Conservation (phyloP, 2,888 invertebrate species). For the Dolichomitus sp. region DNA sequence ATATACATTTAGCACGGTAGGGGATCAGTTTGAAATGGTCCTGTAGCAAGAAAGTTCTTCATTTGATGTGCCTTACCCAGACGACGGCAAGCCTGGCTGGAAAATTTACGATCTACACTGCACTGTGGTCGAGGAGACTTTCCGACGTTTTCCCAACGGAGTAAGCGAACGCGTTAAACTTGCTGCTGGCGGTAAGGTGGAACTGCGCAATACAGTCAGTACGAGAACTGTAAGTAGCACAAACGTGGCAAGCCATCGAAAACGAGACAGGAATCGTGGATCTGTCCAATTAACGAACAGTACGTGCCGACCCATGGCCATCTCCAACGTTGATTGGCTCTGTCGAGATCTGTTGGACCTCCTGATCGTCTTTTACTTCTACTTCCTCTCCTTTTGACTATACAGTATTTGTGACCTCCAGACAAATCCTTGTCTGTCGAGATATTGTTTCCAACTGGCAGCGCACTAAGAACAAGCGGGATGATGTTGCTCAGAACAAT, state of each 20-base stretch:
- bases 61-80: slow-evolving; percentile 36
- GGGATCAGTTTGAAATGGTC: slow-evolving; percentile 36
- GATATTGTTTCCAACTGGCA: background rate
- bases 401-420: background rate
- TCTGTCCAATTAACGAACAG: slow-evolving; percentile 79
- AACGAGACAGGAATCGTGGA: slow-evolving; percentile 56
- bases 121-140: slow-evolving; percentile 32
- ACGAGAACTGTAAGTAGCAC: slow-evolving; percentile 26
- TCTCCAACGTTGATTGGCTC: slow-evolving; percentile 74
- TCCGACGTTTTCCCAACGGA: slow-evolving; percentile 25
- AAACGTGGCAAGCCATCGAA: slow-evolving; percentile 36
- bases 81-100: slow-evolving; percentile 31
- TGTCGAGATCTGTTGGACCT: slow-evolving; percentile 56
- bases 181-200: slow-evolving; percentile 7
- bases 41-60: slow-evolving; percentile 46
- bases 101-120: slow-evolving; percentile 51
- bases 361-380: slow-evolving; percentile 16
- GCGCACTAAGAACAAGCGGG: background rate
- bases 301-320: slow-evolving; percentile 75
- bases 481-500: background rate
- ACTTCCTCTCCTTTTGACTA: slow-evolving; percentile 26
- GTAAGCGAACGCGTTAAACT: slow-evolving; percentile 35
- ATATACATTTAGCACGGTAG: background rate
- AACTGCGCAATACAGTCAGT: slow-evolving; percentile 23
- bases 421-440: background rate